Evolutionary conservation across 2,888 invertebrate genomes (phyloP).

Genomic region (Drosophila hamatofila): DNA sequence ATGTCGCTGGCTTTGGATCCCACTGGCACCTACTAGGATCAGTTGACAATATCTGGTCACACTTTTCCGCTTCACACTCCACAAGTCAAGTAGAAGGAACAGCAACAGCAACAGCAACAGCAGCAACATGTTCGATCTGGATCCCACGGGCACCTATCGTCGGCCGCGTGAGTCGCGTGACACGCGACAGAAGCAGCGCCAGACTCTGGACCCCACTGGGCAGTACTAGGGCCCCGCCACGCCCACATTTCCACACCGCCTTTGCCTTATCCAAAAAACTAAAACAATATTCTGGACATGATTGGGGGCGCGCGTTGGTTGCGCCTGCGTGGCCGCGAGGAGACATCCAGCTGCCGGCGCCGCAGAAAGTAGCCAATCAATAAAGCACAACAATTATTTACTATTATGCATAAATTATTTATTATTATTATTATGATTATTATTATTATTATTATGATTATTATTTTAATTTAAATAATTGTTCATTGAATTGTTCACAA

Average conservation of each 20-base stretch:
- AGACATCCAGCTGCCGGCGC: conserved; percentile 85
- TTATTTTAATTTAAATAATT: conserved; percentile 59
- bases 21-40: conserved; percentile 83
- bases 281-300: conserved; percentile 62
- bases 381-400: conserved; percentile 26
- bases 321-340: conserved; percentile 85
- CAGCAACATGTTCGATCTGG: conserved; percentile 74
- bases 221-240: conserved; percentile 77
- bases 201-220: conserved; percentile 83
- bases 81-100: background rate
- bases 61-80: background rate
- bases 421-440: conserved; percentile 60
- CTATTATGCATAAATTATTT: conserved; percentile 64
- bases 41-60: background rate
- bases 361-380: conserved; percentile 80
- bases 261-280: conserved; percentile 72
- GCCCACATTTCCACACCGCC: conserved; percentile 51
- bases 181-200: conserved; percentile 68
- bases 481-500: conserved; percentile 65
- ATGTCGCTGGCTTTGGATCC: conserved; percentile 84
- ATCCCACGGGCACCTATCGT: conserved; percentile 85
- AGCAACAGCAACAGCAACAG: background rate
- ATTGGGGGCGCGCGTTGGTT: conserved; percentile 82
- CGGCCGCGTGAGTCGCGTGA: conserved; percentile 77
- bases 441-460: conserved; percentile 59